Evolutionary conservation across 2,888 invertebrate species (phyloP), one percentile per base, ranked within the genome.

Genomic region (Allygus modestus): DNA sequence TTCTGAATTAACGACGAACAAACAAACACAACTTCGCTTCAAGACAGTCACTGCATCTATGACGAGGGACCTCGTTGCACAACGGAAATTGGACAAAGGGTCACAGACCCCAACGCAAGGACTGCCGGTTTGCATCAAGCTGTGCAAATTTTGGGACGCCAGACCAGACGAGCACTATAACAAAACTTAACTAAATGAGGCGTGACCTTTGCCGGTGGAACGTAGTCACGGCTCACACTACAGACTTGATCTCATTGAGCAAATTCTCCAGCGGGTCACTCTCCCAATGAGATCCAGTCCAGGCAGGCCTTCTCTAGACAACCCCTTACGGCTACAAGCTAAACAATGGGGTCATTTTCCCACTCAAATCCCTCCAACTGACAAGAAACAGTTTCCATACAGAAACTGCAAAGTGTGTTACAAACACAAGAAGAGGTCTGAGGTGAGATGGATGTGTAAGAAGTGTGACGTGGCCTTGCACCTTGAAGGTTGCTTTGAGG

Each of bases 341-440:
- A 77, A 77, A 77, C 0, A 51, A 26, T 77, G 73, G n/a, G n/a
- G n/a, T n/a, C n/a, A n/a, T n/a, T n/a, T n/a, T n/a, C n/a, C n/a
- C n/a, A n/a, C n/a, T n/a, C 75, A 75, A 17, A 75, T 75, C 15
- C 75, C 75, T 23, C 75, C 75, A 43, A 75, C 75, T 23, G 75
- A 7, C 41, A 20, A 23, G 7, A 75, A 75, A 43, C 75, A 75
- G 75, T 75, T 75, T 23, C 75, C 75, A 75, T 20, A 7, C 1
- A 37, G 75, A 43, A 41, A 41, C 43, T 75, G 75, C 43, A 75
- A 43, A 75, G 43, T 75, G 43, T 75, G 75, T 23, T 43, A 41
- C 1, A 43, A 20, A 23, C 75, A 75, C 17, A 75, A 75, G 26
- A 75, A 75, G 75, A 75, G 75, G 75, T 9, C 75, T 37, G 75